These are phyloP conservation scores for Myanophis thanlyinensis DNA, from an alignment of 2,113 vertebrate genomes.

Conservation along the genomic window DNA sequence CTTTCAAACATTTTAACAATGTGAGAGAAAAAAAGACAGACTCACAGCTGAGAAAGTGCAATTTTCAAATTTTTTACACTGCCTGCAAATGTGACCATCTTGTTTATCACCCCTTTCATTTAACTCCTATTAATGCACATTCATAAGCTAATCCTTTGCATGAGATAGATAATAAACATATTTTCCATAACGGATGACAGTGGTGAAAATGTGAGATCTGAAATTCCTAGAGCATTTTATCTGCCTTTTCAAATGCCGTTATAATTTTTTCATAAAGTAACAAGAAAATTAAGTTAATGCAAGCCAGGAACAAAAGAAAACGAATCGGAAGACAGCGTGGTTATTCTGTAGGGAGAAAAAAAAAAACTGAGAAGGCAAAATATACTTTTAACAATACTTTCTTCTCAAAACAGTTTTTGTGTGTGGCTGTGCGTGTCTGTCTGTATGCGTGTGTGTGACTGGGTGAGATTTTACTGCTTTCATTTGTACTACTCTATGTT, in stretches of 20 bases:
- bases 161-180: conserved; percentile 26
- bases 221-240: conserved; percentile 31
- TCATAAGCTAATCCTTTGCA: conserved; percentile 25
- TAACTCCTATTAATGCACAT: background rate
- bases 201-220: conserved; percentile 32
- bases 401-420: conserved; percentile 68
- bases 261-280: conserved; percentile 41
- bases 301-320: conserved; percentile 68
- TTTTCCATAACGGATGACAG: conserved; percentile 7
- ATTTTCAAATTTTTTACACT: fast-evolving
- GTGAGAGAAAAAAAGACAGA: background rate
- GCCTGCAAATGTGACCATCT: background rate
- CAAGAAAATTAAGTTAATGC: conserved; percentile 57
- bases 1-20: conserved; percentile 15
- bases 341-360: conserved; percentile 58
- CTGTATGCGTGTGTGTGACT: conserved; percentile 44
- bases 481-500: conserved; percentile 31
- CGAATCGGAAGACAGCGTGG: conserved; percentile 52
- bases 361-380: conserved; percentile 62
- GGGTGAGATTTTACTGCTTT: conserved; percentile 58
- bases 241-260: conserved; percentile 30
- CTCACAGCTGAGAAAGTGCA: background rate
- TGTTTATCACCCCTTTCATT: background rate
- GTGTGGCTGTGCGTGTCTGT: conserved; percentile 11
- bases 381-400: conserved; percentile 71